Evolutionary conservation across 2,113 vertebrate genomes (phyloP).

Genomic region (Octodon degus): DNA sequence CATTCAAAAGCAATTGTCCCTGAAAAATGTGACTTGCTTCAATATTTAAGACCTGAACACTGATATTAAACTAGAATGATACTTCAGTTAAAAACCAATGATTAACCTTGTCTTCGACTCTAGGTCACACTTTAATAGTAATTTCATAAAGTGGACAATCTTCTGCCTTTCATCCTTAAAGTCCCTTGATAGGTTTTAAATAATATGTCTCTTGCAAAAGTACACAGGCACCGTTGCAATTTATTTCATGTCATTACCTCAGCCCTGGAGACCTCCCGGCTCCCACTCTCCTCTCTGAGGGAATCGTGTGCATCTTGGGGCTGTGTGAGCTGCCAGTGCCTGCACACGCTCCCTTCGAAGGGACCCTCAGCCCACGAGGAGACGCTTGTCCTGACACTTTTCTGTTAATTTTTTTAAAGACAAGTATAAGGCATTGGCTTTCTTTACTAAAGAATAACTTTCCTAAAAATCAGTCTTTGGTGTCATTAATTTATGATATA

Average conservation of each 20-base stretch:
- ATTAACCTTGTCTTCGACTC: conserved; percentile 90
- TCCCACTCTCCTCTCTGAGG: conserved; percentile 84
- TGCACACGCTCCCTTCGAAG: conserved; percentile 78
- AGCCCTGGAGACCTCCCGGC: conserved; percentile 88
- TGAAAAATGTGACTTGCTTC: conserved; percentile 90
- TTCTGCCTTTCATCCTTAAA: conserved; percentile 87
- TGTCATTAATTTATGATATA: conserved; percentile 42
- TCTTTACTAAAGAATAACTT: conserved; percentile 49
- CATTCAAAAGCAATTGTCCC: conserved; percentile 94
- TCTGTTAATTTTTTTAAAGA: conserved; percentile 74
- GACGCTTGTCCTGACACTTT: conserved; percentile 75
- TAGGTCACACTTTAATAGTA: conserved; percentile 89
- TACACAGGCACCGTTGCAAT: conserved; percentile 91
- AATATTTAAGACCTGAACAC: conserved; percentile 89
- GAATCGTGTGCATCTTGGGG: conserved; percentile 88
- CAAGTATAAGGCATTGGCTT: conserved; percentile 41
- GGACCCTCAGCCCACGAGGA: conserved; percentile 73
- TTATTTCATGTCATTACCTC: conserved; percentile 93
- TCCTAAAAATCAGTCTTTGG: conserved; percentile 54
- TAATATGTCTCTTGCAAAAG: conserved; percentile 89
- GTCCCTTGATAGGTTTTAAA: conserved; percentile 88
- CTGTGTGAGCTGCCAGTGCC: conserved; percentile 86
- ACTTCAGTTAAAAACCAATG: conserved; percentile 90
- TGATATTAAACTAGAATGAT: conserved; percentile 90
- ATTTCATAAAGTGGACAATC: conserved; percentile 93